phyloP scores from a whole-genome alignment of 2,113 vertebrate species.

The Gnathonemus echidnorhynchus region DNA sequence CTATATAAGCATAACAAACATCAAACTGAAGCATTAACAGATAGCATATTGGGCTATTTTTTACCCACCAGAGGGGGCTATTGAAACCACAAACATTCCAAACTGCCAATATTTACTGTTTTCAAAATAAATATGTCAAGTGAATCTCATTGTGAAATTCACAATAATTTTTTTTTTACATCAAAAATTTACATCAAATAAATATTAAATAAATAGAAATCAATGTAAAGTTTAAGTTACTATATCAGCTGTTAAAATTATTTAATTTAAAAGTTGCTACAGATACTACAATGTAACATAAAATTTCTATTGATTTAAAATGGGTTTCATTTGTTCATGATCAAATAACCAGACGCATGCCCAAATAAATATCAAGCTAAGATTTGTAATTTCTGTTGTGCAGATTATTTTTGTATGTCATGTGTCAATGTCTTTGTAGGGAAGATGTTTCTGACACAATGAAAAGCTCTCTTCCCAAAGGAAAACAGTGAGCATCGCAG shows the following conservation, averaged over 20 bases:
- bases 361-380: not conserved
- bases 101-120: not conserved
- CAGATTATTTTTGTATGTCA: not conserved
- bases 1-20: not conserved
- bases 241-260: not conserved
- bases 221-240: not conserved
- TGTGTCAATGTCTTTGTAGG: not conserved
- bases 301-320: not conserved
- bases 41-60: not conserved
- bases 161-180: not conserved
- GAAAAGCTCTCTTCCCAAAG: not conserved
- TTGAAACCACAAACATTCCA: not conserved
- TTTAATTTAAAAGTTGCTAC: not conserved
- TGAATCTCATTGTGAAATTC: not conserved
- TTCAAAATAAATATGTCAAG: not conserved
- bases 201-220: not conserved
- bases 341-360: not conserved
- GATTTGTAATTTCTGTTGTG: not conserved
- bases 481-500: not conserved
- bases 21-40: not conserved
- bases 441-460: not conserved
- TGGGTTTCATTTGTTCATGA: not conserved
- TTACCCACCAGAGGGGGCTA: not conserved
- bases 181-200: not conserved
- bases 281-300: not conserved